Percentiles rank a stretch among this genome's conserved stretches.
Conservation (phyloP, 2,888 invertebrate species). For the Spodoptera exigua region DNA sequence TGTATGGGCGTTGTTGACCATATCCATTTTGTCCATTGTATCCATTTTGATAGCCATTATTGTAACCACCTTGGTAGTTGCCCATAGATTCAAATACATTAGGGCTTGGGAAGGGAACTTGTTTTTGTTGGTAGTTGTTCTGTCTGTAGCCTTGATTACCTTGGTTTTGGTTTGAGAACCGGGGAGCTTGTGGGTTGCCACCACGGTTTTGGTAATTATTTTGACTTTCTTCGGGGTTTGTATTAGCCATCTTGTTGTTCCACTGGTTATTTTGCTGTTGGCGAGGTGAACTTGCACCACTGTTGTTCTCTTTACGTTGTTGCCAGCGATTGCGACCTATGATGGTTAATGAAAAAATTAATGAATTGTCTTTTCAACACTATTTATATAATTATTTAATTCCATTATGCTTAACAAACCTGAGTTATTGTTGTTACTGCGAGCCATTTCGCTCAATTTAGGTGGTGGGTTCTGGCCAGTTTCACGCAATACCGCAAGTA, state of each 20-base stretch:
- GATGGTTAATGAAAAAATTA: conserved; percentile 11
- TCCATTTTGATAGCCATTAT: conserved; percentile 86
- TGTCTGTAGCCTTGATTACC: conserved; percentile 82
- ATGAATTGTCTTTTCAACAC: too few species aligned
- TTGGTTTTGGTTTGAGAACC: conserved; percentile 85
- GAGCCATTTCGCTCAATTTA: conserved; percentile 93
- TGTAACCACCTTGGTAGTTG: conserved; percentile 88
- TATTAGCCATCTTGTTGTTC: conserved; percentile 85
- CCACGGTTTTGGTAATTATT: conserved; percentile 79
- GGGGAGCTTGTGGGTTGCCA: conserved; percentile 83
- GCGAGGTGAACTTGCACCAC: conserved; percentile 85
- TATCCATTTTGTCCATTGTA: conserved; percentile 85
- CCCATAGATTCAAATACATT: conserved; percentile 89
- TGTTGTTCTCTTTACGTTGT: conserved; percentile 89
- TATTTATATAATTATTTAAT: too few species aligned
- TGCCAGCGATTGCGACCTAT: conserved; percentile 91
- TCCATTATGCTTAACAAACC: conserved; percentile 63
- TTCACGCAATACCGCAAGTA: conserved; percentile 97
- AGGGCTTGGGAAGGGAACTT: conserved; percentile 89
- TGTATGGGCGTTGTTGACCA: conserved; percentile 83
- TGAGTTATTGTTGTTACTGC: conserved; percentile 86
- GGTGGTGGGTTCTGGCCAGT: conserved; percentile 96
- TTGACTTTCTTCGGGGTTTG: conserved; percentile 72
- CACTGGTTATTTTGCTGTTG: conserved; percentile 87
- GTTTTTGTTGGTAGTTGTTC: conserved; percentile 87